Base-by-base conservation (phyloP, 2,888 invertebrate species). In the Noctua pronuba region DNA sequence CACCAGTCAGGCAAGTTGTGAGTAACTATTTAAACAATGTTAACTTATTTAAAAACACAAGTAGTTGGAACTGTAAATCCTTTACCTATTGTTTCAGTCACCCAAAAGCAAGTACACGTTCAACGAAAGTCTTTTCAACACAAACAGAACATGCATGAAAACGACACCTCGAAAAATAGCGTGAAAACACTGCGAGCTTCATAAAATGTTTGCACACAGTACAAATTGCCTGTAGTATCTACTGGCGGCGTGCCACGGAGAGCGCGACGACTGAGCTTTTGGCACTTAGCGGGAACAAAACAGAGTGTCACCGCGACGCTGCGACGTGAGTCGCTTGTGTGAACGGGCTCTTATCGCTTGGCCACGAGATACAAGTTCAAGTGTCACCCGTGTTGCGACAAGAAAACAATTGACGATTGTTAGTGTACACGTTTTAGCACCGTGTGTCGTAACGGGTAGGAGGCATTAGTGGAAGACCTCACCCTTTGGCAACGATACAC, bases 171-270 rank as follows among this genome's bases (percentile, higher is more conserved):
- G 49, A 72, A 86, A 83, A 86, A 79, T 52, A 68, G 67, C 73
- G n/a, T 13, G 73, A 75, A 79, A 75, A 79, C 70, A 71, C 60
- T 62, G 73, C 62, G 66, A 72, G 80, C 75, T 75, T 79, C 70
- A 75, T 78, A 86, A 84, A 84, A 86, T 86, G 87, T 79, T 84
- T 84, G 75, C 79, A 68, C 72, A 79, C 52, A 35, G 80, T 71
- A 84, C 87, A 75, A 84, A 86, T 86, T 86, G 80, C 65, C 67
- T 75, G 87, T 60, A 73, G 86, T 79, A 75, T 78, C 79, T 73
- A 84, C 84, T 86, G 87, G 84, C 84, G 70, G 73, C 44, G 64
- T 84, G 87, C 84, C 87, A 84, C 84, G 55, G 46, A 75, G 73
- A 58, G 69, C 71, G 68, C 86, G 68, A 81, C 82, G 62, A 66